Conservation (phyloP, 1,140 invertebrate species). For the Leptinotarsa defecta region DNA sequence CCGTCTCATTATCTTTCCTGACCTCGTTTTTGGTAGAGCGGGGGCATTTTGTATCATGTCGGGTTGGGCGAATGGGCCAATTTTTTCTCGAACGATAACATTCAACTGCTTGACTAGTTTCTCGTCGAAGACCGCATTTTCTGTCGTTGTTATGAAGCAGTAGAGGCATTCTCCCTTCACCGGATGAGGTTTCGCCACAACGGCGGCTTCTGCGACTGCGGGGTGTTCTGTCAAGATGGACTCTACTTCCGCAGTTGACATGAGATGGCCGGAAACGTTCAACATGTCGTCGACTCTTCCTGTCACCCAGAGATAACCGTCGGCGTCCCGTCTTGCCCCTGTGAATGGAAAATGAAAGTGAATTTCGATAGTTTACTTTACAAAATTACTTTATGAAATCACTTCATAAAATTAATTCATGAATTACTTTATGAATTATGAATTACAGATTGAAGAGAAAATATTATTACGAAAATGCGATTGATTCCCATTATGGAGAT, state of each 20-base stretch:
- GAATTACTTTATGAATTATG: too few relatives aligned
- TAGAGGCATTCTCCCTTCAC: constrained; percentile 97
- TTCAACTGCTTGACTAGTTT: constrained; percentile 77
- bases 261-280: constrained; percentile 95
- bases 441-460: too few relatives aligned
- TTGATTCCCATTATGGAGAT: too few relatives aligned
- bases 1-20: constrained; percentile 97
- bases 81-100: constrained; percentile 84
- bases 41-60: constrained; percentile 93
- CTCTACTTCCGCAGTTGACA: constrained; percentile 96
- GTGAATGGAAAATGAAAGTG: background rate
- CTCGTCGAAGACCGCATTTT: constrained; percentile 72
- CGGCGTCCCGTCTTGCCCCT: constrained; percentile 87
- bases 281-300: constrained; percentile 97
- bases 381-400: too few relatives aligned
- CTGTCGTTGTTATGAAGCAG: constrained; percentile 90
- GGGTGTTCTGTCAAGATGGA: constrained; percentile 84
- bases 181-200: constrained; percentile 89
- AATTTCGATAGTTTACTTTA: too few relatives aligned
- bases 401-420: too few relatives aligned
- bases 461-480: too few relatives aligned
- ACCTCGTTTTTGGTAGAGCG: constrained; percentile 93
- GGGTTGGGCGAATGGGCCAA: constrained; percentile 95
- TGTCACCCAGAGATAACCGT: constrained; percentile 97
- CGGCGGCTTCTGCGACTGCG: constrained; percentile 89